phyloP scores from a whole-genome alignment of 2,113 vertebrate genomes.

The Boleophthalmus pectinirostris region DNA sequence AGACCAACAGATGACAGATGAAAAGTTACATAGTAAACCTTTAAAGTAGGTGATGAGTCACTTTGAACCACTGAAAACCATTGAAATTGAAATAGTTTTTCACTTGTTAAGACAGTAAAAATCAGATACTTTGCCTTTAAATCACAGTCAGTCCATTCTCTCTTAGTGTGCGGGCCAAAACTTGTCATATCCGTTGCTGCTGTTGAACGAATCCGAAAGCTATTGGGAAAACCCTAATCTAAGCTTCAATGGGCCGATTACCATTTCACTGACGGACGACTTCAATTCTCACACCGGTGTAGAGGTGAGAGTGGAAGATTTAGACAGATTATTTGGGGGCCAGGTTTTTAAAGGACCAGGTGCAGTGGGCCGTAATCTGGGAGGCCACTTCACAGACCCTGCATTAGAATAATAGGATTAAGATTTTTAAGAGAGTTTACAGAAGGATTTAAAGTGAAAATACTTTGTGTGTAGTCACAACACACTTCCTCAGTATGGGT shows the following conservation, averaged over 20 bases:
- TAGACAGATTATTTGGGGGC: slow-evolving; percentile 16
- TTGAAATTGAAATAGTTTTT: too few relatives aligned
- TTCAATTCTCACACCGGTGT: slow-evolving; percentile 37
- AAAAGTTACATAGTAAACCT: too few relatives aligned
- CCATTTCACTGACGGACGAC: slow-evolving; percentile 35
- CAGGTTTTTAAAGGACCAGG: slow-evolving; percentile 12
- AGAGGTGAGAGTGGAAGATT: slow-evolving; percentile 32
- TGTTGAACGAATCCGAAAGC: slow-evolving; percentile 29
- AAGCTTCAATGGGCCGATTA: slow-evolving; percentile 45
- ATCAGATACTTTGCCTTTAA: slow-evolving; percentile 4
- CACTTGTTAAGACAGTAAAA: too few relatives aligned
- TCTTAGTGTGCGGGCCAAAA: slow-evolving; percentile 34
- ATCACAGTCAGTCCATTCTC: slow-evolving; percentile 50
- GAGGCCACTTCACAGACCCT: slow-evolving; percentile 37
- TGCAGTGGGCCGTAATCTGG: slow-evolving; percentile 10
- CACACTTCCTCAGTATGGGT: neutral
- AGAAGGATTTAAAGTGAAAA: slow-evolving; percentile 42
- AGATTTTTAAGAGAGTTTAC: slow-evolving; percentile 32
- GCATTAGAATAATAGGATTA: slow-evolving; percentile 39
- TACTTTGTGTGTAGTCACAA: slow-evolving; percentile 13
- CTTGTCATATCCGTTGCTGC: slow-evolving; percentile 48
- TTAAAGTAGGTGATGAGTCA: too few relatives aligned
- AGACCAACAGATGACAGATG: too few relatives aligned
- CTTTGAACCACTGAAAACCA: too few relatives aligned
- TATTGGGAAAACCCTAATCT: slow-evolving; percentile 38